These are phyloP conservation scores for Ophthalmolycus amberensis DNA, from an alignment of 2,113 vertebrate species.

Conservation along the genomic window DNA sequence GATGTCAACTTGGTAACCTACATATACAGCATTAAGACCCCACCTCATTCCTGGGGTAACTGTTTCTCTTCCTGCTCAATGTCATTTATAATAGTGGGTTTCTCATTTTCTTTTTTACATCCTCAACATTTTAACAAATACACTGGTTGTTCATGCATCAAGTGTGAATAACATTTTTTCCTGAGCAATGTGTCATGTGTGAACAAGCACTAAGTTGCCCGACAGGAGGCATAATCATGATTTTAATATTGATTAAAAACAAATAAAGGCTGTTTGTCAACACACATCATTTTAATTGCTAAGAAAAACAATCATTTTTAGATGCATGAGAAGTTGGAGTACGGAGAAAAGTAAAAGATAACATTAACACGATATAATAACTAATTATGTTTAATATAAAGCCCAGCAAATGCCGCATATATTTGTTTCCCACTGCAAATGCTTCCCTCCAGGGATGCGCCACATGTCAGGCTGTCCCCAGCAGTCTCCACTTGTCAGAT, in stretches of 20 bases:
- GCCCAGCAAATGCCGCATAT: conserved; percentile 24
- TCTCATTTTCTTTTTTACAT: background rate
- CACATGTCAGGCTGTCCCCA: conserved; percentile 62
- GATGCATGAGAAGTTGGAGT: background rate
- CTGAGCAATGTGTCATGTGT: background rate
- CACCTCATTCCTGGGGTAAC: background rate
- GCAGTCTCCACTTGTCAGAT: conserved; percentile 70
- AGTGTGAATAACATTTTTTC: background rate
- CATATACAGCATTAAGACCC: conserved; percentile 2
- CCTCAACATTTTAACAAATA: background rate
- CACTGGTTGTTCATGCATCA: background rate
- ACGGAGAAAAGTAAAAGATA: background rate
- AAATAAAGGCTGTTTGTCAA: background rate
- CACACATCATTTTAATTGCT: background rate
- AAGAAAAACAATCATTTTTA: background rate
- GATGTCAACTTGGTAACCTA: conserved; percentile 2
- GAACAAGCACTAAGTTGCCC: background rate
- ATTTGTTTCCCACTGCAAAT: conserved; percentile 48
- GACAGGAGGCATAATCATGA: background rate
- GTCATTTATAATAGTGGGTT: background rate
- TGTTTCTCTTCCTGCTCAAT: background rate
- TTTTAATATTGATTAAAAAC: background rate
- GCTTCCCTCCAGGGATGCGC: conserved; percentile 38
- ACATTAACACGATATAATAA: background rate
- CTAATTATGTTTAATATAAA: conserved; percentile 42